Conservation (phyloP, 2,113 vertebrate genomes). For the Bos javanicus region DNA sequence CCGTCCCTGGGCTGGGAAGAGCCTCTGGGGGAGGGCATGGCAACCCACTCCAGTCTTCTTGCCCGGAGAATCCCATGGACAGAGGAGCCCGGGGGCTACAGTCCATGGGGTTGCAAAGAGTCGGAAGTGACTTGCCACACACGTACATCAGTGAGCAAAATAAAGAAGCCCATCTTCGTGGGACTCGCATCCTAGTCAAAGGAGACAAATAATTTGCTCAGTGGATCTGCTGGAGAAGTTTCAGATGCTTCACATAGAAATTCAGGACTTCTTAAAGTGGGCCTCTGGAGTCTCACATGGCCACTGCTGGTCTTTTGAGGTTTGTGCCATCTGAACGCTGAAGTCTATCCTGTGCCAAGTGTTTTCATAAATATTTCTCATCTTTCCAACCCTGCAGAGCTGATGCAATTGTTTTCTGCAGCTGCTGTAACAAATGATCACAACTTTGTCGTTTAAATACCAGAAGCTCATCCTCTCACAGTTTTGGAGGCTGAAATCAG, state of each 20-base stretch:
- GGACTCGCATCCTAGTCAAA: background rate
- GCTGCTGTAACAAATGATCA: too few relatives aligned
- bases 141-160: background rate
- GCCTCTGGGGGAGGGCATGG: background rate
- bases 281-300: rapidly evolving
- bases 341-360: background rate
- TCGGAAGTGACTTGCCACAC: background rate
- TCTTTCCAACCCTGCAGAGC: background rate
- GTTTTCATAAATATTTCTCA: background rate
- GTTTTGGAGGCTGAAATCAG: background rate
- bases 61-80: background rate
- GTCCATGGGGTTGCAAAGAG: background rate
- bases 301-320: rapidly evolving
- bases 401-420: rapidly evolving
- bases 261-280: background rate
- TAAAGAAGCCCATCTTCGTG: background rate
- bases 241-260: background rate
- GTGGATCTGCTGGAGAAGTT: background rate
- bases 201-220: background rate
- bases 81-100: background rate
- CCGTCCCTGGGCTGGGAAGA: background rate
- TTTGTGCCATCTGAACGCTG: too few relatives aligned
- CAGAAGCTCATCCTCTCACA: rapidly evolving
- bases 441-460: too few relatives aligned
- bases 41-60: background rate